Conservation (phyloP, 2,113 vertebrate genomes). For the Labeo catla region DNA sequence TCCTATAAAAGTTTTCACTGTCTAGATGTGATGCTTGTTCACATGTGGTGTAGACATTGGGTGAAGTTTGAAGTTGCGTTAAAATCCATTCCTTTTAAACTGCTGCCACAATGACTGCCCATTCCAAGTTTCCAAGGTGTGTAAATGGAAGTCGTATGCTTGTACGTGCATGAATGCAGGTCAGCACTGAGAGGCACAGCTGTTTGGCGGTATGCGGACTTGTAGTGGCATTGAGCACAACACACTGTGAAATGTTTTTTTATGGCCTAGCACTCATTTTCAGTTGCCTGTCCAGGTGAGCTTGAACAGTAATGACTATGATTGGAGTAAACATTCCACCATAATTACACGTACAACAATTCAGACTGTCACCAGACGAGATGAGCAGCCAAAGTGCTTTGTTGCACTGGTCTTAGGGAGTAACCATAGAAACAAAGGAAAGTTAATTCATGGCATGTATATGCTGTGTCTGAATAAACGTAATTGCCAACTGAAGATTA, state of each 20-base stretch:
- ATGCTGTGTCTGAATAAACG: constrained; percentile 6
- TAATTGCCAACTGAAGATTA: constrained; percentile 11
- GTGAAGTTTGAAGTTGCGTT: neutral
- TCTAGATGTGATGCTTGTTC: neutral
- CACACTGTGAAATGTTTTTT: constrained; percentile 8
- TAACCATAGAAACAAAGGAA: constrained; percentile 82
- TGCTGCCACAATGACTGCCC: neutral
- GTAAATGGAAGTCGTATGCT: constrained; percentile 38
- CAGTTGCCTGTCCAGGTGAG: constrained; percentile 58
- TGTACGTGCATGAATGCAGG: constrained; percentile 52
- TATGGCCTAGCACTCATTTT: constrained; percentile 20
- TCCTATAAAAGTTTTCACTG: neutral
- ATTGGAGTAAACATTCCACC: constrained; percentile 54
- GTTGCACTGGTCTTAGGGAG: constrained; percentile 75
- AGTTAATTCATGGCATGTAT: constrained; percentile 44
- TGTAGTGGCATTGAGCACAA: constrained; percentile 28
- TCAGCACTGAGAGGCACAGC: constrained; percentile 42
- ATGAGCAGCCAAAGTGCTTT: constrained; percentile 61
- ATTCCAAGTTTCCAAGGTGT: neutral
- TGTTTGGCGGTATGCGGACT: constrained; percentile 46
- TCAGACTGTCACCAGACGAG: constrained; percentile 49
- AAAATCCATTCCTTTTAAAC: neutral
- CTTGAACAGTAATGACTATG: constrained; percentile 52
- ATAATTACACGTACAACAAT: constrained; percentile 52
- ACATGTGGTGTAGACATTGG: neutral